Conservation (phyloP, 2,888 invertebrate genomes). For the Mimachlamys varia region DNA sequence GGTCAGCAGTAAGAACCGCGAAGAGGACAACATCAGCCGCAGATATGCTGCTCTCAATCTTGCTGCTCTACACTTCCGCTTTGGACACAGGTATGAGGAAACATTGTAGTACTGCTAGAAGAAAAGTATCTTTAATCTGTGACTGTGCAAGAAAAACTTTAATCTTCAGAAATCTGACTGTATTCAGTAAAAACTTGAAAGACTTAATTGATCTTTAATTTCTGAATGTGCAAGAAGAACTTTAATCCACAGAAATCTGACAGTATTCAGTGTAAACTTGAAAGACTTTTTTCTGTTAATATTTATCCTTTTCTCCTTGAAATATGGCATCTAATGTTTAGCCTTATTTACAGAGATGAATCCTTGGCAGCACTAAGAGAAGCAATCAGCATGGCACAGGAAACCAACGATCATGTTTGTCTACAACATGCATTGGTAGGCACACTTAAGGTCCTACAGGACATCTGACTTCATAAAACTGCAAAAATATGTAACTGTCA, state of each 20-base stretch:
- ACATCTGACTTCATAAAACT: too few relatives aligned
- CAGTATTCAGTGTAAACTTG: too few relatives aligned
- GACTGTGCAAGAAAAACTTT: neutral
- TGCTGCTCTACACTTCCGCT: slow-evolving; percentile 93
- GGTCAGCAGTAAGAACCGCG: slow-evolving; percentile 56
- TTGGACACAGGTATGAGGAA: slow-evolving; percentile 89
- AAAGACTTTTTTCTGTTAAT: too few relatives aligned
- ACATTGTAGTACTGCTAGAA: neutral
- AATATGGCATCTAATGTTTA: neutral
- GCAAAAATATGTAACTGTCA: too few relatives aligned
- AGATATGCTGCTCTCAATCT: slow-evolving; percentile 95
- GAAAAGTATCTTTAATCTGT: neutral
- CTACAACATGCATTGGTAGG: slow-evolving; percentile 90
- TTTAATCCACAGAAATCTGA: neutral
- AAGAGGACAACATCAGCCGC: slow-evolving; percentile 82
- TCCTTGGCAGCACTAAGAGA: slow-evolving; percentile 92
- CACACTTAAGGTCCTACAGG: too few relatives aligned
- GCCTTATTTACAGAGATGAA: slow-evolving; percentile 85
- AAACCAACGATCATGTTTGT: slow-evolving; percentile 92
- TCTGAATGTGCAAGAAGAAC: neutral
- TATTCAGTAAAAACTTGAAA: too few relatives aligned
- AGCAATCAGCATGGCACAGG: slow-evolving; percentile 93
- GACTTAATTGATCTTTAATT: neutral
- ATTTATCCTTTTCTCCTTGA: neutral
- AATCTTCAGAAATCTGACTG: neutral